These are phyloP conservation scores for Lota lota DNA, from an alignment of 2,113 vertebrate species.

Conservation along the genomic window DNA sequence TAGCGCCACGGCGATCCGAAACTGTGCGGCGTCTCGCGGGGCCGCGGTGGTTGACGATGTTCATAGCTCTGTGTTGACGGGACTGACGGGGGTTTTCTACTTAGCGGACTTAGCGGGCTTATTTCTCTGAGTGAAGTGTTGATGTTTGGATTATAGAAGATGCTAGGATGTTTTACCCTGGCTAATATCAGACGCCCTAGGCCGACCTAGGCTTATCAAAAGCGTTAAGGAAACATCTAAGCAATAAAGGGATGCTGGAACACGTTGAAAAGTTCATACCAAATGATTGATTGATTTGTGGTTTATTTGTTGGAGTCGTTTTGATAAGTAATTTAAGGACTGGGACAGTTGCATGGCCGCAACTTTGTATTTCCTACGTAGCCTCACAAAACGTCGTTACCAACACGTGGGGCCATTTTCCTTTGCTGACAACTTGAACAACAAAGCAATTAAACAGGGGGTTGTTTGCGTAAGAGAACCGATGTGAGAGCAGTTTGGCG, in stretches of 20 bases:
- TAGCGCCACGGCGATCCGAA: conserved; percentile 21
- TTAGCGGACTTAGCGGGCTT: conserved; percentile 16
- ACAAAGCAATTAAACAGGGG: conserved; percentile 23
- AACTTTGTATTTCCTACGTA: no score
- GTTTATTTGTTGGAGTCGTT: no score
- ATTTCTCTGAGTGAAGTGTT: conserved; percentile 22
- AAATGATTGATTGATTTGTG: no score
- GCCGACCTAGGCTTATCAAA: no score
- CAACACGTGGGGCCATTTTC: no score
- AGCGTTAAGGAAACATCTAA: no score
- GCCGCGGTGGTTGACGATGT: conserved; percentile 27
- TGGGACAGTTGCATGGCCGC: no score
- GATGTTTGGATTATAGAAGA: conserved; percentile 24
- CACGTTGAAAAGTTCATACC: no score
- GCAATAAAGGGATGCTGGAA: no score
- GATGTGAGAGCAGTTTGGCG: conserved; percentile 4
- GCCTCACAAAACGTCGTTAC: no score
- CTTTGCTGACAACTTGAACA: neutral
- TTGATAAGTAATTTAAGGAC: no score
- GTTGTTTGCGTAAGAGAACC: conserved; percentile 21
- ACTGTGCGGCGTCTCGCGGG: conserved; percentile 39
- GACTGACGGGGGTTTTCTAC: conserved; percentile 18
- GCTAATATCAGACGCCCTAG: conserved; percentile 5
- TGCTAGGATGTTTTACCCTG: conserved; percentile 5
- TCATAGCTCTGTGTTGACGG: conserved; percentile 12